phyloP scores from a whole-genome alignment of 2,888 invertebrate genomes.

The Caenorhabditis sinica region DNA sequence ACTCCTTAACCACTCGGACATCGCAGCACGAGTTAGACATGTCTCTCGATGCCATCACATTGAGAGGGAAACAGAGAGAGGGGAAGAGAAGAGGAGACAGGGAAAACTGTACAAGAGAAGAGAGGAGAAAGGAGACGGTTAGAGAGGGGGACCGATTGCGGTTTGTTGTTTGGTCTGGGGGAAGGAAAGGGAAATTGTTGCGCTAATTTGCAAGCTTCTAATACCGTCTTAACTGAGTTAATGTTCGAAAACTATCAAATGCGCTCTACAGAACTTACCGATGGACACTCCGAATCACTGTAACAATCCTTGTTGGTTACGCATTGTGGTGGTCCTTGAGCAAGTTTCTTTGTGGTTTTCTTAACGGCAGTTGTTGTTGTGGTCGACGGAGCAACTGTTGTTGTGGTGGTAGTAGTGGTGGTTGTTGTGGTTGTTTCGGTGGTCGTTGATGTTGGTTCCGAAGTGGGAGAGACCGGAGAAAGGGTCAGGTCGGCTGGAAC shows the following conservation, averaged over 20 bases:
- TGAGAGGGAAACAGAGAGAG: neutral
- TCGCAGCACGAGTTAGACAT: constrained; percentile 74
- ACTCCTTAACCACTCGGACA: constrained; percentile 88
- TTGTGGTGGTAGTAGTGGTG: constrained; percentile 31
- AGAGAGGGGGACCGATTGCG: too few relatives aligned
- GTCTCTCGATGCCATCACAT: neutral
- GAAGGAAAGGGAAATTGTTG: neutral
- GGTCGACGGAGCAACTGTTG: constrained; percentile 25
- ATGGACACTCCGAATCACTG: constrained; percentile 56
- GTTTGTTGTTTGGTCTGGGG: neutral
- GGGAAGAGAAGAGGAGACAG: constrained; percentile 1
- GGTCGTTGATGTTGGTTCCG: constrained; percentile 25
- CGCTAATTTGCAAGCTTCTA: neutral
- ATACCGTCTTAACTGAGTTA: too few relatives aligned
- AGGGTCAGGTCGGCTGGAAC: constrained; percentile 20
- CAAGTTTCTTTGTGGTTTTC: constrained; percentile 20
- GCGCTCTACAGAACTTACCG: constrained; percentile 26
- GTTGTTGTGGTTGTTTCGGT: constrained; percentile 48
- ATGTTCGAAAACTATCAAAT: neutral
- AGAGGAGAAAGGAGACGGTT: neutral
- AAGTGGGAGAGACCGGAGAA: neutral
- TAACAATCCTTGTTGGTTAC: constrained; percentile 25
- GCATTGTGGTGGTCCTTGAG: constrained; percentile 24
- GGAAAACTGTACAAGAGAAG: neutral
- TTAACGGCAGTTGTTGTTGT: constrained; percentile 31